phyloP scores from a whole-genome alignment of 2,888 invertebrate genomes.

The Deroplatys truncata region DNA sequence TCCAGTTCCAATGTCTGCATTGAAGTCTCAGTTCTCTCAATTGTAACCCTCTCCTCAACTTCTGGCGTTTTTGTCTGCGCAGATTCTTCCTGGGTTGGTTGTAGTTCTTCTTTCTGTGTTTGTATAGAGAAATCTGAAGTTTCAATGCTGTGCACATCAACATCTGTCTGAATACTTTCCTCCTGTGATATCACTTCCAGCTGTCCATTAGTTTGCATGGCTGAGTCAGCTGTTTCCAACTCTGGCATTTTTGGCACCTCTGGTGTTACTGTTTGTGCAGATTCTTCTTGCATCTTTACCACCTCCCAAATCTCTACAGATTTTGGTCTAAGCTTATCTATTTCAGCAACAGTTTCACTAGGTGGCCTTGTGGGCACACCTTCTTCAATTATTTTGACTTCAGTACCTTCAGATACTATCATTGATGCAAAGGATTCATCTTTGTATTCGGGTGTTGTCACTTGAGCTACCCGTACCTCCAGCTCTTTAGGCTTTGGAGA shows the following conservation, averaged over 20 bases:
- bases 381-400: constrained; percentile 63
- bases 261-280: constrained; percentile 38
- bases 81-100: constrained; percentile 14
- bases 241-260: constrained; percentile 42
- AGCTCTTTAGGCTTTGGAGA: background rate
- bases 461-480: constrained; percentile 23
- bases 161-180: constrained; percentile 32
- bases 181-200: background rate
- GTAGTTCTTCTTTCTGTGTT: constrained; percentile 46
- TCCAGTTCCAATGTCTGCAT: constrained; percentile 10
- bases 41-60: background rate
- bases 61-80: constrained; percentile 22
- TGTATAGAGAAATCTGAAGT: constrained; percentile 44
- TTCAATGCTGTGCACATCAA: constrained; percentile 7
- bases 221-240: constrained; percentile 33
- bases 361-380: constrained; percentile 53
- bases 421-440: constrained; percentile 58
- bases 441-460: constrained; percentile 41
- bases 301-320: constrained; percentile 57
- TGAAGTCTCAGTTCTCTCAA: constrained; percentile 6
- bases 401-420: constrained; percentile 54
- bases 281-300: constrained; percentile 52
- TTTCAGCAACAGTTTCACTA: constrained; percentile 44
- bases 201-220: constrained; percentile 1
- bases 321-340: background rate